Conservation (phyloP, 2,888 invertebrate genomes). For the Mesoligia furuncula region DNA sequence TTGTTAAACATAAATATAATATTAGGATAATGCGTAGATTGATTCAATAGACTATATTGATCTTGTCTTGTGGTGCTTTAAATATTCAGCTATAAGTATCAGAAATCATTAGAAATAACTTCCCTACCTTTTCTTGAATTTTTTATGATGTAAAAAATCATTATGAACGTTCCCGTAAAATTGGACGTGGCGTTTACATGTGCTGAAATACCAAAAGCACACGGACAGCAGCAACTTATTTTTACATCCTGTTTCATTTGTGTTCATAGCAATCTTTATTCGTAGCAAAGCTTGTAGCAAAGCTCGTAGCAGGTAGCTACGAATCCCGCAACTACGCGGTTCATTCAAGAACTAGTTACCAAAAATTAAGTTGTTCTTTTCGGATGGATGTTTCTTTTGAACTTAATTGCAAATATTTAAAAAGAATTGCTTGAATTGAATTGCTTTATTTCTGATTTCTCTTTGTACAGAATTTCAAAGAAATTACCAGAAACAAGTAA, state of each 20-base stretch:
- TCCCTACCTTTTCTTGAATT: not conserved
- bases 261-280: constrained; percentile 10
- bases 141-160: not conserved
- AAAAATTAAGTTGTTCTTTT: not conserved
- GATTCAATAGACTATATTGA: not conserved
- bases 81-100: not conserved
- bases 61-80: not conserved
- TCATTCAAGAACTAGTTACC: not conserved
- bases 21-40: not conserved
- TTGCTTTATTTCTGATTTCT: not conserved
- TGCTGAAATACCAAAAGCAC: no score
- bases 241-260: not conserved
- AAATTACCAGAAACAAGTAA: not conserved
- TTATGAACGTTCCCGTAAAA: not conserved
- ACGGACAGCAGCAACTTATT: not conserved
- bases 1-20: not conserved
- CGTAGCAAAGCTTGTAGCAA: constrained; percentile 2
- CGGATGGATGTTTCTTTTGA: not conserved
- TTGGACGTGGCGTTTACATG: no score
- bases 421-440: not conserved
- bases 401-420: not conserved
- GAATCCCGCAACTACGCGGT: not conserved
- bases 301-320: constrained; percentile 27
- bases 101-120: not conserved
- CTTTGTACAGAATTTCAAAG: not conserved